A percentile compares a stretch with the other conserved stretches of the same genome.
Conservation (phyloP, 2,888 invertebrate species). For the Habrosyne pyritoides region DNA sequence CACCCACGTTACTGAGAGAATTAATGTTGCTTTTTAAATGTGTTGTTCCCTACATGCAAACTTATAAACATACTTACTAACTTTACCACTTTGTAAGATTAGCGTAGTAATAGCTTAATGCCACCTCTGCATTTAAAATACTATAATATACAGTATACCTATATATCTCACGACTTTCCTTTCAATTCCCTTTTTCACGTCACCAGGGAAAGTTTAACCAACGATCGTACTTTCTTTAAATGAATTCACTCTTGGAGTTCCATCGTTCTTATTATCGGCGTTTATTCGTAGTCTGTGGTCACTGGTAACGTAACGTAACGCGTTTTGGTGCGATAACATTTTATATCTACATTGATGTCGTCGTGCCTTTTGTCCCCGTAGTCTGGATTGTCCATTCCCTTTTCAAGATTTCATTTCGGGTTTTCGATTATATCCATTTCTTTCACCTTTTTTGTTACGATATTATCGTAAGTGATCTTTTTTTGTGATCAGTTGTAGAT, state of each 20-base stretch:
- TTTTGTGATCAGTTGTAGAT: neutral
- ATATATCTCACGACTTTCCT: neutral
- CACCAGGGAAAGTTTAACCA: slow-evolving; percentile 35
- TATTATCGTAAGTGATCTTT: neutral
- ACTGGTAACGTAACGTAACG: neutral
- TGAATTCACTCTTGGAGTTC: slow-evolving; percentile 28
- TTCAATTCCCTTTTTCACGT: slow-evolving; percentile 29
- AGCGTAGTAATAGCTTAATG: too few relatives aligned
- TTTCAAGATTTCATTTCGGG: neutral
- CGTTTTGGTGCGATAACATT: slow-evolving; percentile 29
- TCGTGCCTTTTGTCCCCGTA: slow-evolving; percentile 12
- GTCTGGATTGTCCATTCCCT: neutral
- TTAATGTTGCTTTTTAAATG: too few relatives aligned
- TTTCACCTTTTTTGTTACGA: neutral
- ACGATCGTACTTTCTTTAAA: slow-evolving; percentile 14
- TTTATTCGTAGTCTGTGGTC: slow-evolving; percentile 30
- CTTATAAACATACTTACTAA: too few relatives aligned
- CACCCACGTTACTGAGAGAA: too few relatives aligned
- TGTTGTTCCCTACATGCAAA: too few relatives aligned
- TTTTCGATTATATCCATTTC: neutral
- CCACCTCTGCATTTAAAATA: too few relatives aligned
- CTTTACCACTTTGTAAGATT: too few relatives aligned
- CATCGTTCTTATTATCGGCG: slow-evolving; percentile 34
- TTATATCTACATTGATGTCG: slow-evolving; percentile 28
- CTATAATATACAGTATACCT: too few relatives aligned